phyloP scores from a whole-genome alignment of 2,797 vertebrate species.

The Acestrorhynchus altus region DNA sequence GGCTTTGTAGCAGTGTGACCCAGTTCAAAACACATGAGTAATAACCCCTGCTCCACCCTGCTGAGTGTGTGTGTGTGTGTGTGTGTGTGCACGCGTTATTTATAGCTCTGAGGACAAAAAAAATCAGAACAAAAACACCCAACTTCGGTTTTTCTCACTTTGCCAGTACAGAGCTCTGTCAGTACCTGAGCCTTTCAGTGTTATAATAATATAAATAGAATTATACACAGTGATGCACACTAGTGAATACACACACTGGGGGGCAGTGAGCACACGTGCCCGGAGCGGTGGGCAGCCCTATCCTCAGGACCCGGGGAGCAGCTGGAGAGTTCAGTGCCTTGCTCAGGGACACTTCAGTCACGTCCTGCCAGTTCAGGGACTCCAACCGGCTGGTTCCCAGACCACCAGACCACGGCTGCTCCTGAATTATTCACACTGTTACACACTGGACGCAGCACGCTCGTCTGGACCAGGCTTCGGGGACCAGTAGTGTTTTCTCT shows the following conservation, averaged over 20 bases:
- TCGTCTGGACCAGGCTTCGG: background rate
- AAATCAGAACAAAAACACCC: background rate
- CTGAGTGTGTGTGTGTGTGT: background rate
- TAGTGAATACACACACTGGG: too few relatives aligned
- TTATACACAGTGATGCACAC: background rate
- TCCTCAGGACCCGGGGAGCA: too few relatives aligned
- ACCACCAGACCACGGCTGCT: too few relatives aligned
- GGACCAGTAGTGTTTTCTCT: background rate
- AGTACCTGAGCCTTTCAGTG: background rate
- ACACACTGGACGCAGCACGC: background rate
- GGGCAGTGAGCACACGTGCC: too few relatives aligned
- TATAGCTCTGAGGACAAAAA: slow-evolving; percentile 7
- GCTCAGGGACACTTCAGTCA: too few relatives aligned
- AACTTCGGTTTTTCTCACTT: background rate
- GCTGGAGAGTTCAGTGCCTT: too few relatives aligned
- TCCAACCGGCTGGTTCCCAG: too few relatives aligned
- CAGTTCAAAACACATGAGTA: background rate
- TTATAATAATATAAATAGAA: too few relatives aligned
- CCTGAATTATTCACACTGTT: background rate
- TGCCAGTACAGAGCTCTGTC: background rate
- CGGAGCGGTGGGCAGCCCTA: too few relatives aligned
- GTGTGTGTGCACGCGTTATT: background rate
- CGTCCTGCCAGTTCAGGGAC: too few relatives aligned
- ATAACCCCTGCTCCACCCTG: slow-evolving; percentile 5
- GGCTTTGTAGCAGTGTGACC: slow-evolving; percentile 17